Percentiles rank a stretch among this genome's conserved stretches.
phyloP scores from a whole-genome alignment of 2,113 vertebrate species.

The Cyprinodon brontotheroides region DNA sequence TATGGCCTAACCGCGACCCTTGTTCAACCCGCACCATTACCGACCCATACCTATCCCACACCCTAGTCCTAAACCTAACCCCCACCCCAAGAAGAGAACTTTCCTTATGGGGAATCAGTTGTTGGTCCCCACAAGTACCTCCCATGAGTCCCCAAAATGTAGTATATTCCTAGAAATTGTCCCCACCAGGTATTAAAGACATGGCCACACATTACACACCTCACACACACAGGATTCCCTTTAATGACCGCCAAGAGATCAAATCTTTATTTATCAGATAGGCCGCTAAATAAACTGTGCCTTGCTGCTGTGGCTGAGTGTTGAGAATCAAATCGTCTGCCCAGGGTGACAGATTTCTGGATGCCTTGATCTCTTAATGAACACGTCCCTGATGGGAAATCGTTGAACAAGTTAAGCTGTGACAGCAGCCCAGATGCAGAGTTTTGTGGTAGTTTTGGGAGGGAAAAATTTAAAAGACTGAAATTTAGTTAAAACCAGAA shows the following conservation, averaged over 20 bases:
- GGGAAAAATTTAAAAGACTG: neutral
- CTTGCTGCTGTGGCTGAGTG: constrained; percentile 12
- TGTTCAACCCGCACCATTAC: too few relatives aligned
- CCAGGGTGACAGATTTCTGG: constrained; percentile 15
- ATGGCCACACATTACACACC: too few relatives aligned
- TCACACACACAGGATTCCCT: constrained; percentile 30
- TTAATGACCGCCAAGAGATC: constrained; percentile 54
- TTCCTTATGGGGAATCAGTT: too few relatives aligned
- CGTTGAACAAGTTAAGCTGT: constrained; percentile 13
- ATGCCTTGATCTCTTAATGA: constrained; percentile 26
- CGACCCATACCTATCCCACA: too few relatives aligned
- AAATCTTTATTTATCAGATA: constrained; percentile 63
- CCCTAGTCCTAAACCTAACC: too few relatives aligned
- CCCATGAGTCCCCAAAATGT: too few relatives aligned
- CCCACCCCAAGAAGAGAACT: too few relatives aligned
- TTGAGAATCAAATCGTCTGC: constrained; percentile 30
- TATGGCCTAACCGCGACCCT: too few relatives aligned
- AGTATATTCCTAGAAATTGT: too few relatives aligned
- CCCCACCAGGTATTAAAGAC: too few relatives aligned
- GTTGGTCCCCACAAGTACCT: too few relatives aligned
- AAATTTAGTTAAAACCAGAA: constrained; percentile 6
- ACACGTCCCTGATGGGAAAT: constrained; percentile 21
- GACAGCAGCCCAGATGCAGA: constrained; percentile 6
- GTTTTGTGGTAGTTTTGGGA: neutral
- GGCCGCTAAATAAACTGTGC: constrained; percentile 30